Conservation (phyloP, 1,140 invertebrate species). For the Akabosia matsudoensis region DNA sequence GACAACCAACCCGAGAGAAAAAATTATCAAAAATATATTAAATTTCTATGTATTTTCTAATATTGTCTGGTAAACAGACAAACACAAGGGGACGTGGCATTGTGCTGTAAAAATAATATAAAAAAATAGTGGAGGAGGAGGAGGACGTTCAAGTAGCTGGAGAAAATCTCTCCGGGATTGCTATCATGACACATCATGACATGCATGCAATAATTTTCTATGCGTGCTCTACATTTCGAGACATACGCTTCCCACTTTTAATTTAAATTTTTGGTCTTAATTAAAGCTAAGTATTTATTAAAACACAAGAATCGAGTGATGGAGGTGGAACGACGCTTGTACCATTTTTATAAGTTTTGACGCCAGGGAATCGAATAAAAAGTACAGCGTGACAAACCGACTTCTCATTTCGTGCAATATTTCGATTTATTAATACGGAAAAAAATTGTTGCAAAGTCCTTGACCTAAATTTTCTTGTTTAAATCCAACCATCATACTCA, state of each 20-base stretch:
- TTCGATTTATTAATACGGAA: not conserved
- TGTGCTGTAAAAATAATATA: no score
- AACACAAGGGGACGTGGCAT: no score
- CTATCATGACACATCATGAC: not conserved
- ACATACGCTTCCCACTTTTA: no score
- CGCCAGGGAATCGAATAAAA: not conserved
- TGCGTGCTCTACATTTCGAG: not conserved
- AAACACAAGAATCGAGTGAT: no score
- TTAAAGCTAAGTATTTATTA: no score
- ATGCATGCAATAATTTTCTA: not conserved
- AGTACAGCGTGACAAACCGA: not conserved
- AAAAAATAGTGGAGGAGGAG: no score
- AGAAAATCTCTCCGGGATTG: no score
- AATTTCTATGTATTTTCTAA: not conserved
- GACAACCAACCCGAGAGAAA: slow-evolving; percentile 12
- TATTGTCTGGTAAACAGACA: no score
- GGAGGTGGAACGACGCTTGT: no score
- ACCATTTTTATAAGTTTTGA: no score
- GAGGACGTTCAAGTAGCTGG: no score
- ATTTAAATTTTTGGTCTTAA: no score
- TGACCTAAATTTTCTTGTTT: not conserved
- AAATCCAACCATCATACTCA: not conserved
- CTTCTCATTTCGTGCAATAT: not conserved
- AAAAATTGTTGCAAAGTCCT: not conserved
- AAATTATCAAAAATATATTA: not conserved